A percentile compares a stretch with the other conserved stretches of the same genome.
phyloP scores from a whole-genome alignment of 2,797 vertebrate species.

The Euthynnus affinis region DNA sequence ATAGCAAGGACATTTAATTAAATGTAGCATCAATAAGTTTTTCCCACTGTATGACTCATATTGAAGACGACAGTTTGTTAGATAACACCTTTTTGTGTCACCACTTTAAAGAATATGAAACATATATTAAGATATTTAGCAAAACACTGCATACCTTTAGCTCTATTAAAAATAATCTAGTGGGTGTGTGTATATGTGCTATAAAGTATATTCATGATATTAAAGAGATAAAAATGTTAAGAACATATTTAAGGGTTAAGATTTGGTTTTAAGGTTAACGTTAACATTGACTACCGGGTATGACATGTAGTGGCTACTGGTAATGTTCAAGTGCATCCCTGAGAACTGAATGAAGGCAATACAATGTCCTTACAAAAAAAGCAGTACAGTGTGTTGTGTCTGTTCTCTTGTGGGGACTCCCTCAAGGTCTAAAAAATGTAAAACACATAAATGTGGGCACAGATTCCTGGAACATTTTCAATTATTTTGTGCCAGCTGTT shows the following conservation, averaged over 20 bases:
- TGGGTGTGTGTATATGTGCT: too few species aligned
- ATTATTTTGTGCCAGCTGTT: constrained; percentile 13
- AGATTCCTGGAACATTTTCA: constrained; percentile 2
- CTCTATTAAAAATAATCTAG: too few species aligned
- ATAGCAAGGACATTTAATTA: not conserved
- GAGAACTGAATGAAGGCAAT: not conserved
- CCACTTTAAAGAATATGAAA: too few species aligned
- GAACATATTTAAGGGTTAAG: too few species aligned
- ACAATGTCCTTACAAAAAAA: not conserved
- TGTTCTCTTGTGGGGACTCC: not conserved
- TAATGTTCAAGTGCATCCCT: not conserved
- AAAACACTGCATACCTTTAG: too few species aligned
- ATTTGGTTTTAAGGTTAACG: not conserved
- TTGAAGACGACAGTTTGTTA: not conserved
- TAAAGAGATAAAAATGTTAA: too few species aligned
- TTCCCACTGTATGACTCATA: not conserved
- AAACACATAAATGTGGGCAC: not conserved
- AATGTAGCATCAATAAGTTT: not conserved
- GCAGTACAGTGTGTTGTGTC: not conserved
- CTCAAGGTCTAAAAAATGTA: constrained; percentile 5
- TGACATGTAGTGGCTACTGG: not conserved
- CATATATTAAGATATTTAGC: too few species aligned
- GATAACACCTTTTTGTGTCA: too few species aligned
- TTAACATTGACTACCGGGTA: not conserved
- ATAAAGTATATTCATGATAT: too few species aligned